Percentiles rank a stretch among this genome's conserved stretches.
phyloP scores from a whole-genome alignment of 2,797 vertebrate species.

The Sciurus carolinensis region DNA sequence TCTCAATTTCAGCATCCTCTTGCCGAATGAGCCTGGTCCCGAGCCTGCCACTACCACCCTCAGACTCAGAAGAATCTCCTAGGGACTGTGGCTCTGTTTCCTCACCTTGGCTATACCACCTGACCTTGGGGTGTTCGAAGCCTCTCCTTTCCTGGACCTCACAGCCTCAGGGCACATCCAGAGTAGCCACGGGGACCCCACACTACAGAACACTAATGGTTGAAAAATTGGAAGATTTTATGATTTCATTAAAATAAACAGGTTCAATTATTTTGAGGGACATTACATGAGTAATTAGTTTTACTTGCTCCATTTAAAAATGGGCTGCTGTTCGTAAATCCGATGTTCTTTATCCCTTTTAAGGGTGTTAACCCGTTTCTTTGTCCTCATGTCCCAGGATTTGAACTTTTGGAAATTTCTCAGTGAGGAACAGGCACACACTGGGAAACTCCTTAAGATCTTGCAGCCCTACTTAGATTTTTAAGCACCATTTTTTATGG shows the following conservation, averaged over 20 bases:
- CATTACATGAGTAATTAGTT: background rate
- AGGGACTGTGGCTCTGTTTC: background rate
- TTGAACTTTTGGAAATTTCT: constrained; percentile 48
- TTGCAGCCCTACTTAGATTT: constrained; percentile 67
- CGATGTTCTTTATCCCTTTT: background rate
- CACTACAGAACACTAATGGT: background rate
- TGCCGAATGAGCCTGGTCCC: background rate
- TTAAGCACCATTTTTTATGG: constrained; percentile 68
- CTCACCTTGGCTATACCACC: background rate
- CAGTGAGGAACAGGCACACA: background rate
- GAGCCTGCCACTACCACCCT: background rate
- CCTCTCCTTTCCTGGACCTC: background rate
- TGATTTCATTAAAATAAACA: background rate
- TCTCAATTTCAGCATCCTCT: background rate
- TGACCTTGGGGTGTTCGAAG: background rate
- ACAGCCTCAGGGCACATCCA: background rate
- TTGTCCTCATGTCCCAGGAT: constrained; percentile 2
- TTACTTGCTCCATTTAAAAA: background rate
- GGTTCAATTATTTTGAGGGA: background rate
- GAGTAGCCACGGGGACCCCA: background rate
- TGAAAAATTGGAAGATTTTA: background rate
- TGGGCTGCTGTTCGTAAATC: background rate
- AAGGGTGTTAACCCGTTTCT: background rate
- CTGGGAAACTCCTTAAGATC: constrained; percentile 54
- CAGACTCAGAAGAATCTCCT: background rate